Evolutionary conservation across 1,140 invertebrate species (phyloP).

Genomic region (Cyphomyrmex costatus): DNA sequence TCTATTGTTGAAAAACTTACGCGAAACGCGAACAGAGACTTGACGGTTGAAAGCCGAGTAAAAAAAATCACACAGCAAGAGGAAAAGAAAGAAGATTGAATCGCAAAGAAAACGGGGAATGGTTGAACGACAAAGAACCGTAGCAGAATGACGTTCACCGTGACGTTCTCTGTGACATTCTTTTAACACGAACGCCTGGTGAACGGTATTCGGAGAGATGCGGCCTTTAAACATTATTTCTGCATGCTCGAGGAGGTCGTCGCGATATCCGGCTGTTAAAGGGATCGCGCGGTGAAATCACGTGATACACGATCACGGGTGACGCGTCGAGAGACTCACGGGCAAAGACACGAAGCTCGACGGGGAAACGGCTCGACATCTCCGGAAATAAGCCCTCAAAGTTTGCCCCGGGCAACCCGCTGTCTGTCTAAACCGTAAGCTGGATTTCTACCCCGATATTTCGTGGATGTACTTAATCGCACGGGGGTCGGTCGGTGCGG

Average conservation of each 20-base stretch:
- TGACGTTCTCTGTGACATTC: constrained; percentile 16
- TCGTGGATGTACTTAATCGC: constrained; percentile 36
- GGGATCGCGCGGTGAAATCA: constrained; percentile 49
- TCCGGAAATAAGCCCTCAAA: constrained; percentile 53
- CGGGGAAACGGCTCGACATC: constrained; percentile 26
- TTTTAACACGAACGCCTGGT: neutral
- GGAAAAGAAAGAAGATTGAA: constrained; percentile 18
- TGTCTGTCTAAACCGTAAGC: constrained; percentile 28
- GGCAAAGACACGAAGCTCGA: constrained; percentile 35
- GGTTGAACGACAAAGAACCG: neutral
- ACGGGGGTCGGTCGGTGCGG: neutral
- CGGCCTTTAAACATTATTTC: constrained; percentile 75
- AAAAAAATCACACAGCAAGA: constrained; percentile 12
- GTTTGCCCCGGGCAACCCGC: constrained; percentile 38
- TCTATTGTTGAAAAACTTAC: constrained; percentile 79
- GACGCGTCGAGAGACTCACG: neutral
- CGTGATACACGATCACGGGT: constrained; percentile 9
- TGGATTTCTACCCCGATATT: constrained; percentile 9
- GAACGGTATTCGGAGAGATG: constrained; percentile 36
- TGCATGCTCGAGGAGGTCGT: constrained; percentile 55
- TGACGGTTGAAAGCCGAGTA: constrained; percentile 26
- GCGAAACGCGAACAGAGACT: constrained; percentile 1
- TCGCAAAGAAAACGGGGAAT: neutral
- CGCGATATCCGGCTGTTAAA: constrained; percentile 63
- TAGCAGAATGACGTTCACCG: neutral